phyloP scores from a whole-genome alignment of 2,113 vertebrate species.

The Catharus fuscescens region DNA sequence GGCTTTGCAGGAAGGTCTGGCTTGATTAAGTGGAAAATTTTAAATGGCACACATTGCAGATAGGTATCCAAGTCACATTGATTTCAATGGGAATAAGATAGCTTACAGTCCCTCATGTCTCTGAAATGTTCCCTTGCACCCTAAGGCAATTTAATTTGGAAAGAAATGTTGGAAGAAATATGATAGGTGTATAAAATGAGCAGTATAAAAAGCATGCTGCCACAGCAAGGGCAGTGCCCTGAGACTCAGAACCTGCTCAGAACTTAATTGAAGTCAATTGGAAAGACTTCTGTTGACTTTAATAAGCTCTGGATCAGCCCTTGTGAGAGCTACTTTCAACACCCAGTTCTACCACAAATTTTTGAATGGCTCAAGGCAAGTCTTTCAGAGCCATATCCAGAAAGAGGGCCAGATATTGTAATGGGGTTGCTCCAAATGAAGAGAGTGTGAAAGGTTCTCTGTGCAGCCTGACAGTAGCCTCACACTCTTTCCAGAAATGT shows the following conservation, averaged over 20 bases:
- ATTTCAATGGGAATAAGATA: background rate
- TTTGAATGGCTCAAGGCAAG: background rate
- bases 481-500: background rate
- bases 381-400: background rate
- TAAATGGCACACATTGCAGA: background rate
- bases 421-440: background rate
- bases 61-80: background rate
- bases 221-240: background rate
- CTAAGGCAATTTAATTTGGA: constrained; percentile 55
- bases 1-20: background rate
- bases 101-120: background rate
- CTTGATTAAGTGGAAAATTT: background rate
- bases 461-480: background rate
- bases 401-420: background rate
- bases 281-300: constrained; percentile 34
- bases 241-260: background rate
- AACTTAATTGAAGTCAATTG: constrained; percentile 50
- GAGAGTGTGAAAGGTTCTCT: background rate
- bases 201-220: constrained; percentile 35
- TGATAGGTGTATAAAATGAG: constrained; percentile 43
- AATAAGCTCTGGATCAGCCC: constrained; percentile 22
- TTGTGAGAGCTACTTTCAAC: background rate
- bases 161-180: constrained; percentile 52
- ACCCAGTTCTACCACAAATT: background rate
- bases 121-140: constrained; percentile 33